phyloP scores from a whole-genome alignment of 2,113 vertebrate genomes.

The Chloebia gouldiae region DNA sequence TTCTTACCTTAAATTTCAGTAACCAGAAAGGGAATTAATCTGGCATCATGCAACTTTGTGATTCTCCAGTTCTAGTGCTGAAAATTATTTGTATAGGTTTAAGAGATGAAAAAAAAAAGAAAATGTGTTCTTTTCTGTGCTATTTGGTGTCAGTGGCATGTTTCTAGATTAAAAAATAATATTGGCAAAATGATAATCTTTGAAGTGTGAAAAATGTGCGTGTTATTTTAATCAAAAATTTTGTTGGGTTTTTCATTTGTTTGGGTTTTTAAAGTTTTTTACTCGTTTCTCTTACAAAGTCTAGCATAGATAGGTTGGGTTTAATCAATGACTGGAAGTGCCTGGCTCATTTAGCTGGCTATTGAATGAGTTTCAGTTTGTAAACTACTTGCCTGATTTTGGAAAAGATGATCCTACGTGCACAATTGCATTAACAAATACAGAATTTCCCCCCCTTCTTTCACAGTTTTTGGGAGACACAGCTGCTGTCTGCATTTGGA shows the following conservation, averaged over 20 bases:
- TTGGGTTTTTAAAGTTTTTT: fast-evolving
- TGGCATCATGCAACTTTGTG: not conserved
- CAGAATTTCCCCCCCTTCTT: not conserved
- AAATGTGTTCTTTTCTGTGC: not conserved
- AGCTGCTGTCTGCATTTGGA: not conserved
- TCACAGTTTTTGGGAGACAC: not conserved
- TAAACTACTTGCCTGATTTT: not conserved
- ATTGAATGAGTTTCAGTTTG: not conserved
- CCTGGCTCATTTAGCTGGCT: not conserved
- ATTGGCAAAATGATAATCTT: not conserved
- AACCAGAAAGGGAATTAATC: not conserved
- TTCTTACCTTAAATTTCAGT: not conserved
- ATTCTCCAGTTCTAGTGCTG: not conserved
- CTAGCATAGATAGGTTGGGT: not conserved
- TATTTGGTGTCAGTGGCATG: not conserved
- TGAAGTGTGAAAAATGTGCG: not conserved
- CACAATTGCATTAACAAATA: not conserved
- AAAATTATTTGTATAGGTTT: not conserved
- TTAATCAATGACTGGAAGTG: not conserved
- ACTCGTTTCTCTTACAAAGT: not conserved
- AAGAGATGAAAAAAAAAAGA: not conserved
- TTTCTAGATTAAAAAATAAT: not conserved
- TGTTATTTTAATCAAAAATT: not conserved
- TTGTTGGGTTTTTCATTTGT: not conserved
- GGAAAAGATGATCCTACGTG: not conserved